Evolutionary conservation across 2,113 vertebrate species (phyloP).

Genomic region (Sarotherodon lohbergeri): DNA sequence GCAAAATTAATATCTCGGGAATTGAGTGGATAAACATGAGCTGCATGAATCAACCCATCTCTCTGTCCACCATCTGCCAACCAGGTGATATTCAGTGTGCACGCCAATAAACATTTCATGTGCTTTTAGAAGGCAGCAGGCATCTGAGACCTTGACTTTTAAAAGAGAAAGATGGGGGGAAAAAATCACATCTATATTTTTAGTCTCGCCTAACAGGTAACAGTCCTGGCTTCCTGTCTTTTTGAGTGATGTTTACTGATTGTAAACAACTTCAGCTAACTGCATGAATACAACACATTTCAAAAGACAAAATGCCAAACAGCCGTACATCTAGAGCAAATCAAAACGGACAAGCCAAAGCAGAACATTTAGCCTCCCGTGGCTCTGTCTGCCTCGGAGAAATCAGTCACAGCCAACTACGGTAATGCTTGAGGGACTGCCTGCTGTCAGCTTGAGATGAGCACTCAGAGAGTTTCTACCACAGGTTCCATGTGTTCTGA

Average conservation of each 20-base stretch:
- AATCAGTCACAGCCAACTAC: constrained; percentile 58
- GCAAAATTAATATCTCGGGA: neutral
- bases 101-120: neutral
- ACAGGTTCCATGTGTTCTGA: constrained; percentile 53
- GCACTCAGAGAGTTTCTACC: constrained; percentile 43
- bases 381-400: constrained; percentile 53
- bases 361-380: constrained; percentile 55
- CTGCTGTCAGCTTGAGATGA: constrained; percentile 60
- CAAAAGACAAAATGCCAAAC: constrained; percentile 46
- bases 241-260: neutral
- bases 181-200: neutral
- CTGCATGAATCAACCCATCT: neutral
- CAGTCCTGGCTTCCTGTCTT: neutral
- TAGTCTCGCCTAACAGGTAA: neutral
- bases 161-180: neutral
- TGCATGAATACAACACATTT: neutral
- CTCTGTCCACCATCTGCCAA: constrained; percentile 19
- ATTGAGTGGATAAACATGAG: constrained; percentile 3
- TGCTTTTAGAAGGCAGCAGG: neutral
- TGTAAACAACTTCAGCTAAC: constrained; percentile 2
- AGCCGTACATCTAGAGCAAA: constrained; percentile 38
- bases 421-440: constrained; percentile 57
- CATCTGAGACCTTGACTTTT: neutral
- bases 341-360: constrained; percentile 61
- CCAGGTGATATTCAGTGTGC: neutral